These are phyloP conservation scores for Sarcophaga bullata DNA, from an alignment of 1,140 invertebrate genomes.

Conservation along the genomic window DNA sequence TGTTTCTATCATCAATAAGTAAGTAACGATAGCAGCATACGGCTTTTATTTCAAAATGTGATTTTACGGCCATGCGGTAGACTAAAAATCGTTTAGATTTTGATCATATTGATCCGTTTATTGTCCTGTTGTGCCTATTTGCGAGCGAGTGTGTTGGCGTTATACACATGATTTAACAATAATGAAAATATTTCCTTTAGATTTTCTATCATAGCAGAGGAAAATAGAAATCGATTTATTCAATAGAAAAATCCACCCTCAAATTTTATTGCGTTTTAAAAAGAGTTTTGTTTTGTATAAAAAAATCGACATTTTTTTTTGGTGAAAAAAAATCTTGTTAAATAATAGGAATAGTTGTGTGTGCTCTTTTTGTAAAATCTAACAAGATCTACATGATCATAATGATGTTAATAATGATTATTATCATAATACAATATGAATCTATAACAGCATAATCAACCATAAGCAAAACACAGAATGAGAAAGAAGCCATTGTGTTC, in stretches of 20 bases:
- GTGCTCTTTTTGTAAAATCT: constrained; percentile 18
- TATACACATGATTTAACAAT: constrained; percentile 42
- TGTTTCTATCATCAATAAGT: too few relatives aligned
- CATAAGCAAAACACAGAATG: too few relatives aligned
- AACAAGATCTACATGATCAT: constrained; percentile 3
- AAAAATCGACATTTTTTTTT: too few relatives aligned
- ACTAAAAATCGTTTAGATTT: constrained; percentile 31
- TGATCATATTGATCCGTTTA: constrained; percentile 20
- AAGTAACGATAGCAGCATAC: too few relatives aligned
- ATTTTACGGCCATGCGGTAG: not conserved
- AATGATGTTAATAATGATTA: too few relatives aligned
- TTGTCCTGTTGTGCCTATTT: not conserved
- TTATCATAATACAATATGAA: too few relatives aligned
- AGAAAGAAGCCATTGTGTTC: not conserved
- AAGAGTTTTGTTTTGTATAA: too few relatives aligned
- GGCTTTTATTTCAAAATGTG: not conserved
- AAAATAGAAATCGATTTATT: not conserved
- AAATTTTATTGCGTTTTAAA: not conserved
- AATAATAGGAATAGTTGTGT: not conserved
- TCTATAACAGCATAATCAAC: too few relatives aligned
- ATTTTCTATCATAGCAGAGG: not conserved
- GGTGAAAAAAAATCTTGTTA: too few relatives aligned
- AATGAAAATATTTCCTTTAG: constrained; percentile 23
- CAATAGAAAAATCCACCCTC: not conserved
- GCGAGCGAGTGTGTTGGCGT: constrained; percentile 38